Percentiles rank a stretch among this genome's conserved stretches.
These are phyloP conservation scores for Tenodera sinensis DNA, from an alignment of 2,888 invertebrate species.

Conservation along the genomic window DNA sequence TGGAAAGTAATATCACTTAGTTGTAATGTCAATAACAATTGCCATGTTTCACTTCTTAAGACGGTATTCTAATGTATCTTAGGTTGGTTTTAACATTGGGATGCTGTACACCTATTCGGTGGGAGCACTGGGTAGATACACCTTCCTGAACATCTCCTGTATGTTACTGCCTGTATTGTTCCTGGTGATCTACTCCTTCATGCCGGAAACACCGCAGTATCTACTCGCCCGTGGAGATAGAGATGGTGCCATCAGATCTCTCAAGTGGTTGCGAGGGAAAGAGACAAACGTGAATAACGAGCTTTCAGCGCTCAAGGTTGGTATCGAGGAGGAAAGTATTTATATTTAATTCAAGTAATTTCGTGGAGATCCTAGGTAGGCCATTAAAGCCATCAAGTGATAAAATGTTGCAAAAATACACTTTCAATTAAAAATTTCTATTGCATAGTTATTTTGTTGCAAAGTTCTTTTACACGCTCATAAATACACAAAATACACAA, in stretches of 20 bases:
- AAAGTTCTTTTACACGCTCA: no score
- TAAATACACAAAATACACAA: no score
- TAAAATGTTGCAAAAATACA: no score
- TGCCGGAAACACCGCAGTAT: slow-evolving; percentile 79
- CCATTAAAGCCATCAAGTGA: no score
- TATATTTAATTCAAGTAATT: no score
- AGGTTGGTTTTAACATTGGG: slow-evolving; percentile 62
- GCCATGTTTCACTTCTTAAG: no score
- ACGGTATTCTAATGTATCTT: not conserved
- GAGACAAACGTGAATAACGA: slow-evolving; percentile 61
- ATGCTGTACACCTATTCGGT: slow-evolving; percentile 65
- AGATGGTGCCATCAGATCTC: slow-evolving; percentile 59
- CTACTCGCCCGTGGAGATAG: slow-evolving; percentile 56
- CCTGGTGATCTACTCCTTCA: slow-evolving; percentile 58
- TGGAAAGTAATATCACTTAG: no score
- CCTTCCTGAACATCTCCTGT: slow-evolving; percentile 58
- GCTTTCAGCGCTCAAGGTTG: slow-evolving; percentile 56
- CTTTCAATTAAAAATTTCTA: no score
- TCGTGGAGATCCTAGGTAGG: no score
- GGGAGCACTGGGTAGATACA: slow-evolving; percentile 69
- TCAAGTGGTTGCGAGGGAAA: slow-evolving; percentile 64
- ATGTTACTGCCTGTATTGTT: slow-evolving; percentile 60
- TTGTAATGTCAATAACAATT: no score
- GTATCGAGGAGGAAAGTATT: not conserved
- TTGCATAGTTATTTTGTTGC: no score